Conservation (phyloP, 2,797 vertebrate genomes). For the Antrozous pallidus region DNA sequence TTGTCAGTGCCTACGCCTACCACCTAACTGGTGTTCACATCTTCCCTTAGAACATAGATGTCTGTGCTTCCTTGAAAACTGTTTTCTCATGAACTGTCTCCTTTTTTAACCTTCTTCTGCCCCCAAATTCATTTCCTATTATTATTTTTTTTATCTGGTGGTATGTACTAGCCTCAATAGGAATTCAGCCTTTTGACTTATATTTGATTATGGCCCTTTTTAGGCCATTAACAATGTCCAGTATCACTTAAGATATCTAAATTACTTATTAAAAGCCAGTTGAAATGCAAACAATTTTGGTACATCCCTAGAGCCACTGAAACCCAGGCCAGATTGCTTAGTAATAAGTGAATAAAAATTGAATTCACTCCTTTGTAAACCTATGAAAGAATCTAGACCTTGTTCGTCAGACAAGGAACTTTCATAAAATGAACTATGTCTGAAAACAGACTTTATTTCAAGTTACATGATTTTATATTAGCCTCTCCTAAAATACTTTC, state of each 20-base stretch:
- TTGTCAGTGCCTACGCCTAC: not conserved
- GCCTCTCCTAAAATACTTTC: not conserved
- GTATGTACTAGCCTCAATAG: not conserved
- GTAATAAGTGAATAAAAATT: conserved; percentile 18
- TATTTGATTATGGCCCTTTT: conserved; percentile 43
- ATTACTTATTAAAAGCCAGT: conserved; percentile 33
- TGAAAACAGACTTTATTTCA: conserved; percentile 3
- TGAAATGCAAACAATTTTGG: conserved; percentile 43
- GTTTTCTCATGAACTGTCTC: not conserved
- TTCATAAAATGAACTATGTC: not conserved
- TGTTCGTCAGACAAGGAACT: not conserved
- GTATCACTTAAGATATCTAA: conserved; percentile 49
- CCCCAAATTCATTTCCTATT: conserved; percentile 27
- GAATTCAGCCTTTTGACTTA: conserved; percentile 48
- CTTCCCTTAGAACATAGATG: not conserved
- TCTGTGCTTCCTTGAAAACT: not conserved
- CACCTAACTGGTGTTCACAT: not conserved
- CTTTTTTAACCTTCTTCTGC: not conserved
- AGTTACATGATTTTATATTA: conserved; percentile 10
- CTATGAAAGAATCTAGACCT: not conserved
- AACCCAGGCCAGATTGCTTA: conserved; percentile 5
- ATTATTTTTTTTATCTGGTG: conserved; percentile 36
- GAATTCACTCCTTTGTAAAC: not conserved
- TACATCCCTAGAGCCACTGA: not conserved
- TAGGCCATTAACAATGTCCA: conserved; percentile 39